A percentile compares a stretch with the other conserved stretches of the same genome.
Evolutionary conservation across 2,888 invertebrate species (phyloP).

Genomic region (Aphidoletes aphidimyza): DNA sequence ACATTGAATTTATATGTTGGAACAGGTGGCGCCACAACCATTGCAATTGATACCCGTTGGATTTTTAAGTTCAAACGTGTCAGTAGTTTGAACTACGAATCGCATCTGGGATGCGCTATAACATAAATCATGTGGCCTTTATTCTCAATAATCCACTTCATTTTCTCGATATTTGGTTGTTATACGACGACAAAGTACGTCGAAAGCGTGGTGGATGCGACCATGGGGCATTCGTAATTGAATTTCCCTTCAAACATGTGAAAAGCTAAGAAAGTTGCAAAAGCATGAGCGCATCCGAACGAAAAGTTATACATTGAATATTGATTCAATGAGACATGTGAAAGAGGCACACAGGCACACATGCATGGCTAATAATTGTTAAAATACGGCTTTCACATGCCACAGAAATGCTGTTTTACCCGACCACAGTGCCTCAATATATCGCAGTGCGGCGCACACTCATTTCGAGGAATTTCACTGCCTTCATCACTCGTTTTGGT

Average conservation of each 20-base stretch:
- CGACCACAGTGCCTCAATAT: no score
- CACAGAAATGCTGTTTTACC: no score
- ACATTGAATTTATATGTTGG: not conserved
- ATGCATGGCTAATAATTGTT: not conserved
- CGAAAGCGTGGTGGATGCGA: not conserved
- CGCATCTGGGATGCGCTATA: no score
- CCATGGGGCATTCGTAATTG: conserved; percentile 43
- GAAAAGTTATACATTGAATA: not conserved
- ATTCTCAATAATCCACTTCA: conserved; percentile 22
- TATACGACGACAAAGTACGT: not conserved
- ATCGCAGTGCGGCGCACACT: no score
- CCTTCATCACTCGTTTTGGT: no score
- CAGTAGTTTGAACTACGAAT: no score
- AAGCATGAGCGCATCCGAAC: not conserved
- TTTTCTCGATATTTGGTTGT: conserved; percentile 29
- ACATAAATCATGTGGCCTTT: conserved; percentile 23
- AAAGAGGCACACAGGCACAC: not conserved
- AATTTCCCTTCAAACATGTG: not conserved
- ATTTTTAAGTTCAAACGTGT: no score
- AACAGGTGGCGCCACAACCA: not conserved
- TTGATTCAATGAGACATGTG: not conserved
- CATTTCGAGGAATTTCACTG: no score
- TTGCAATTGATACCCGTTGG: no score
- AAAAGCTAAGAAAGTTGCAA: not conserved
- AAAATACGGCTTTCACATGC: not conserved